A percentile compares a stretch with the other conserved stretches of the same genome.
These are phyloP conservation scores for Phenacoccus solenopsis DNA, from an alignment of 1,140 invertebrate genomes.

Conservation along the genomic window DNA sequence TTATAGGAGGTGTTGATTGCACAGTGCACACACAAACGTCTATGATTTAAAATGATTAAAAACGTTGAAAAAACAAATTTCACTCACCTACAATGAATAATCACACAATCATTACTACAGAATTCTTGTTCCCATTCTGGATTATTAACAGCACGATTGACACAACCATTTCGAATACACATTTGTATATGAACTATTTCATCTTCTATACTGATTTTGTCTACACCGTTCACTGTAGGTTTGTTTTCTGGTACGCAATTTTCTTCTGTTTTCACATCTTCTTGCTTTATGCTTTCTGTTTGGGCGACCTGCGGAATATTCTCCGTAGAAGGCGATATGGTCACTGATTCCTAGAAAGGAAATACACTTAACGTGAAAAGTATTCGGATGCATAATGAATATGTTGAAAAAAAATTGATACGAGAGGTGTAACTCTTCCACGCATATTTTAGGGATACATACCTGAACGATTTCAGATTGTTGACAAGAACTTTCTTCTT, in stretches of 20 bases:
- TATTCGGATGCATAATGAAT: too few species aligned
- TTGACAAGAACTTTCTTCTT: background rate
- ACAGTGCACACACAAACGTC: too few species aligned
- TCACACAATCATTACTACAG: conserved; percentile 94
- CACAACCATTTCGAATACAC: conserved; percentile 81
- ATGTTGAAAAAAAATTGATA: background rate
- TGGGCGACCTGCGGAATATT: background rate
- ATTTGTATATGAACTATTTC: conserved; percentile 37
- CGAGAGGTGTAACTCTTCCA: too few species aligned
- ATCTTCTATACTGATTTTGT: background rate
- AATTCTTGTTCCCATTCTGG: conserved; percentile 95
- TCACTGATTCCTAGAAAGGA: background rate
- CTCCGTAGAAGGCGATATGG: background rate
- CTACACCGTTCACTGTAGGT: background rate
- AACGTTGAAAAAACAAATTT: conserved; percentile 3
- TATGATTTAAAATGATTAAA: background rate
- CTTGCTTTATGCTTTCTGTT: background rate
- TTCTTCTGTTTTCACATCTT: background rate
- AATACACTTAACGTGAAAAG: too few species aligned
- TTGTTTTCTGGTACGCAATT: background rate
- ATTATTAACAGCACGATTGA: conserved; percentile 78
- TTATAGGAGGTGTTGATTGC: background rate
- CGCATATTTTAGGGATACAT: background rate
- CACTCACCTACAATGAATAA: conserved; percentile 79
- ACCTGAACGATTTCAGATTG: too few species aligned